Evolutionary conservation across 2,888 invertebrate species (phyloP).

Genomic region (Dorcus parallelipipedus): DNA sequence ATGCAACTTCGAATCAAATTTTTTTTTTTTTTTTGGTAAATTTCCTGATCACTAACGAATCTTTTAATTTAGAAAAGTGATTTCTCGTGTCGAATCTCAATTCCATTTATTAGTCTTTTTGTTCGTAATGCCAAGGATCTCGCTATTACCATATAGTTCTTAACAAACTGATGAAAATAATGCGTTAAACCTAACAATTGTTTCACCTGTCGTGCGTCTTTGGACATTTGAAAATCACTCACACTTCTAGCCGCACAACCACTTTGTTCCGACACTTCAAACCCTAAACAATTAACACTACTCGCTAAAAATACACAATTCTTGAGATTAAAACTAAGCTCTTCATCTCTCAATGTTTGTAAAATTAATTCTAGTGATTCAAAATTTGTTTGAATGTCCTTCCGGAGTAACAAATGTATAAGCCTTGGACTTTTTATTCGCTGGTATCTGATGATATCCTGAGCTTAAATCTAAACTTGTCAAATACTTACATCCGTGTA

Average conservation of each 20-base stretch:
- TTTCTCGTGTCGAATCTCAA: conserved; percentile 9
- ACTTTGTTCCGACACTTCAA: background rate
- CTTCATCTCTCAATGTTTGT: too few relatives aligned
- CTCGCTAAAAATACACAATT: too few relatives aligned
- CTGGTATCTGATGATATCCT: too few relatives aligned
- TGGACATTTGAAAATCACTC: background rate
- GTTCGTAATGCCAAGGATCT: conserved; percentile 29
- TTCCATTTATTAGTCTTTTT: conserved; percentile 15
- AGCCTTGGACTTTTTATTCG: too few relatives aligned
- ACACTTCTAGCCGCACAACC: background rate
- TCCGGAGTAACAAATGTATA: too few relatives aligned
- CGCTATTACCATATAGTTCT: background rate
- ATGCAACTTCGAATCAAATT: conserved; percentile 24
- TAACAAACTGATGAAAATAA: conserved; percentile 11
- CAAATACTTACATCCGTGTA: too few relatives aligned
- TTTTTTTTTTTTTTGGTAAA: conserved; percentile 27
- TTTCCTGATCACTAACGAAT: conserved; percentile 21
- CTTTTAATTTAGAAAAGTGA: conserved; percentile 23
- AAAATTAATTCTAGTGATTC: too few relatives aligned
- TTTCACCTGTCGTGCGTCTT: background rate
- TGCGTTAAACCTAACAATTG: conserved; percentile 5
- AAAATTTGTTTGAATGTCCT: too few relatives aligned
- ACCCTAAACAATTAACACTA: too few relatives aligned
- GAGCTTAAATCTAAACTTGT: too few relatives aligned
- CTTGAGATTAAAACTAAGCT: too few relatives aligned